Conservation (phyloP, 2,888 invertebrate species). For the Dusona sp. region DNA sequence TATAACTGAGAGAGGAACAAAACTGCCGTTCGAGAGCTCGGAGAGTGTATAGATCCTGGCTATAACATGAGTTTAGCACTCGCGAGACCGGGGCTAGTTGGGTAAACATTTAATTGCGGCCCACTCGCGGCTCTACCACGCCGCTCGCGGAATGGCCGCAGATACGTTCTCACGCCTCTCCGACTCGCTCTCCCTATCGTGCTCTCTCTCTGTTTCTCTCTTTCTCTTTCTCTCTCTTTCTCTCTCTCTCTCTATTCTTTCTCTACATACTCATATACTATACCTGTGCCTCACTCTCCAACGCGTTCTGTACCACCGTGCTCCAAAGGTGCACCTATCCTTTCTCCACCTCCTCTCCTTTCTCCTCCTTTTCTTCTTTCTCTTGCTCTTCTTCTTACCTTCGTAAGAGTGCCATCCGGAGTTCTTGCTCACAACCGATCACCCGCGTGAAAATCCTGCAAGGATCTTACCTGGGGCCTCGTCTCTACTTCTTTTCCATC, state of each 20-base stretch:
- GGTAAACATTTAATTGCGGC: slow-evolving; percentile 77
- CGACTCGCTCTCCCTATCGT: slow-evolving; percentile 37
- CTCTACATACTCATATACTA: slow-evolving; percentile 13
- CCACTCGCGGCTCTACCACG: slow-evolving; percentile 69
- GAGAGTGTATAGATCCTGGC: slow-evolving; percentile 64
- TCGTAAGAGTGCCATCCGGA: slow-evolving; percentile 37
- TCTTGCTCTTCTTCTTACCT: slow-evolving; percentile 34
- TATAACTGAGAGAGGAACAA: slow-evolving; percentile 43
- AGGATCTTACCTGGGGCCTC: slow-evolving; percentile 27
- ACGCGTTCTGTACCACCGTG: slow-evolving; percentile 43
- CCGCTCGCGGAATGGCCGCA: slow-evolving; percentile 75
- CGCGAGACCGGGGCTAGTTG: slow-evolving; percentile 70
- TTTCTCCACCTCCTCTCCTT: slow-evolving; percentile 38
- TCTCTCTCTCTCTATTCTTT: slow-evolving; percentile 25
- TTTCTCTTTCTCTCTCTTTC: neutral
- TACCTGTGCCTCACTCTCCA: slow-evolving; percentile 49
- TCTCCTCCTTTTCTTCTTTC: slow-evolving; percentile 33
- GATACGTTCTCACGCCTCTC: slow-evolving; percentile 77
- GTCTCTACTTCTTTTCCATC: slow-evolving; percentile 13
- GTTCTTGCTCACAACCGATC: slow-evolving; percentile 43
- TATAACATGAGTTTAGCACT: slow-evolving; percentile 66
- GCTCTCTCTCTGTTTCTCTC: neutral
- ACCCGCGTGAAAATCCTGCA: slow-evolving; percentile 35
- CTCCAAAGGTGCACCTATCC: slow-evolving; percentile 40
- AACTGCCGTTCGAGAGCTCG: slow-evolving; percentile 47